Evolutionary conservation across 2,797 vertebrate genomes (phyloP), one percentile per base, ranked within the genome.

Genomic region (Myotis daubentonii): DNA sequence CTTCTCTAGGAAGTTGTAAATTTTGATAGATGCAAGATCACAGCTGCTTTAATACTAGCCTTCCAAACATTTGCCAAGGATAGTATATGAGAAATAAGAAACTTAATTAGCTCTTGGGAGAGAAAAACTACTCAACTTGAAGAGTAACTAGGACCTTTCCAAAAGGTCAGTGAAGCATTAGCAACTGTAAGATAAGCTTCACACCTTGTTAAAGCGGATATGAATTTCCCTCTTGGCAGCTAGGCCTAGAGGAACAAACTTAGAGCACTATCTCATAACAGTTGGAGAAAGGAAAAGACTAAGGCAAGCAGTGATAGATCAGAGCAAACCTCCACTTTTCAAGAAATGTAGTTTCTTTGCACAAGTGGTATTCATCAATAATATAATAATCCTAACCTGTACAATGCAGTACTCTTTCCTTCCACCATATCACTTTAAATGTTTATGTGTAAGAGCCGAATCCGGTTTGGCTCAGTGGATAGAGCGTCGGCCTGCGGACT

Each of bases 131-230:
- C 92, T 94, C 68, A 91, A 96, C 96, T 79, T 97, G 75, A 94
- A 84, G 76, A 94, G 72, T 78, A 93, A 95, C 79, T 25, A 93
- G 15, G 76, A 79, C 91, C 95, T 96, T 96, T 96, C 25, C 30
- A 90, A 96, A 97, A 97, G 97, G 96, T 96, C 97, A 97, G 95
- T 36, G 90, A 96, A 72, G 96, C 94, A 97, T 97, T 97, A 97
- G 83, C 95, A 76, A 96, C 91, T 96, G 36, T 91, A 94, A 97
- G 97, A 97, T 96, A 97, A 97, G 95, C 96, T 90, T 97, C 96
- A 79, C 97, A 96, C 97, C 96, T 96, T 97, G 94, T 97, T 97
- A 94, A 91, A 91, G 75, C 13, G 38, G 87, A 91, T 93, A 91
- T 96, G 94, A 95, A 94, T 96, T 97, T 97, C 91, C 91, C 92